Evolutionary conservation across 1,140 invertebrate genomes (phyloP).

Genomic region (Drosophila simulans): DNA sequence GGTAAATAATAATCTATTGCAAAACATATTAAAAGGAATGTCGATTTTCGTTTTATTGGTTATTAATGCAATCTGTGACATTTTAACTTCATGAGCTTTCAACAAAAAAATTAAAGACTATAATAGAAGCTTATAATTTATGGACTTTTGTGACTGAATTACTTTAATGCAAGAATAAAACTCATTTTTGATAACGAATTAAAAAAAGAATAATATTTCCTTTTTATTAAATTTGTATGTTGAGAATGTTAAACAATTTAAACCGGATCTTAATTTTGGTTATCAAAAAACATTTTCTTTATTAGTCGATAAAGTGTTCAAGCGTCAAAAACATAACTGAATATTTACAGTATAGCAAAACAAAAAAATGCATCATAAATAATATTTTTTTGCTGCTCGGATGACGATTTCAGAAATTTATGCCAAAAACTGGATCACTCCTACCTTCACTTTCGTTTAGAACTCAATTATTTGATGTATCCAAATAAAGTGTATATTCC

Average conservation of each 20-base stretch:
- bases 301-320: conserved; percentile 9
- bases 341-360: background rate
- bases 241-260: background rate
- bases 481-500: conserved; percentile 29
- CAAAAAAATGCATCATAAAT: conserved; percentile 3
- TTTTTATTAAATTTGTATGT: conserved; percentile 6
- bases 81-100: background rate
- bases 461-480: conserved; percentile 31
- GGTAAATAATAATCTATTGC: background rate
- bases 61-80: background rate
- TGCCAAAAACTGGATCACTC: conserved; percentile 30
- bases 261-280: conserved; percentile 1
- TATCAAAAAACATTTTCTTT: conserved; percentile 2
- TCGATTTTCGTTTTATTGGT: background rate
- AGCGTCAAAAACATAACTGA: conserved; percentile 10
- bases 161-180: no score
- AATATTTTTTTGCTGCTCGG: conserved; percentile 23
- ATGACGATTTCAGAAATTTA: conserved; percentile 9
- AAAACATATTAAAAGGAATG: background rate
- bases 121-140: background rate
- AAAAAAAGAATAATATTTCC: background rate
- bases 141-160: no score
- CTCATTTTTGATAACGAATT: background rate
- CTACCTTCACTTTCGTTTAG: conserved; percentile 41
- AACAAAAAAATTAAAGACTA: background rate